Base-by-base conservation (phyloP, 2,113 vertebrate species). In the Romanogobio albipinnatus region DNA sequence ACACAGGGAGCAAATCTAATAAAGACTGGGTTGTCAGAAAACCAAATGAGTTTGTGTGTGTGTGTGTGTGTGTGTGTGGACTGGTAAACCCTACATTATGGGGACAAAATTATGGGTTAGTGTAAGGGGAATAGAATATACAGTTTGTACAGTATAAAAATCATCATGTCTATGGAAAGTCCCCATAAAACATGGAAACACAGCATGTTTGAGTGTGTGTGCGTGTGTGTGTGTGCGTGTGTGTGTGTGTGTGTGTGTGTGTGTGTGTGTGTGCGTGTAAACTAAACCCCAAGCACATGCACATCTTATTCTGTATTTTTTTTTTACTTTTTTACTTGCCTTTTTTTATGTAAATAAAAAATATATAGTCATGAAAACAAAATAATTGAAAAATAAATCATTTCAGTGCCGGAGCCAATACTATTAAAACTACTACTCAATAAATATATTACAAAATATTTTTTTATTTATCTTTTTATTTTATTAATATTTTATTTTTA, bases 1-100 rank as follows among this genome's bases (percentile, higher is more conserved):
- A 86, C 76, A 86, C 86, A 86, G 84, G 82, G 83, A 89, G 68
- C 82, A 87, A 85, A 87, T 86, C 78, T 66, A 89, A 90, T 89
- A 89, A 91, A 89, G 64, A 85, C 76, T 83, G 78, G 88, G 81
- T 84, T 86, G 87, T 87, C 88, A 87, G 76, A 86, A 61, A 87
- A 85, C 56, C 73, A 39, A 14, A 15, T n/a, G 82, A 7, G 45
- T 66, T 29, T 17, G 45, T 47, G 19, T 5, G 45, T 17, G 59
- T 45, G 29, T 10, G 43, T 15, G 58, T 43, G 26, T 6, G 11
- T 14, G 47, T 75, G 1, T 39, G n/a, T 43, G 45, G 4, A 17
- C 29, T 13, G 43, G 36, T 36, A 36, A 36, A 5, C 36, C 36
- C 36, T 36, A 36, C 36, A 5, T 4, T 36, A 36, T 36, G 36